Base-by-base conservation (phyloP, 2,797 vertebrate species). In the Coracias cyanogaster region DNA sequence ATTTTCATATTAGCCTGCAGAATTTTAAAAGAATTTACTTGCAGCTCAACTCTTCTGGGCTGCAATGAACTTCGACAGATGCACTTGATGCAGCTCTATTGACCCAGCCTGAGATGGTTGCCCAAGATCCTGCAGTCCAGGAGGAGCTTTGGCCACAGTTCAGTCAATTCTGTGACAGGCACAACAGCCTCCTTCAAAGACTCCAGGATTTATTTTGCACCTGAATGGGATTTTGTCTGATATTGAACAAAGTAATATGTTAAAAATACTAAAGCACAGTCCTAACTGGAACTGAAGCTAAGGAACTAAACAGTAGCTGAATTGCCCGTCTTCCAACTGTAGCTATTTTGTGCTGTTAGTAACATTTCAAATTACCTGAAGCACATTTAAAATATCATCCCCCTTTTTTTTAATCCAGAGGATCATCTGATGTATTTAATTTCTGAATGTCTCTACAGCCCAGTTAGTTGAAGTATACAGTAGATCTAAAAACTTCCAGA, bases 21-120 rank as follows among this genome's bases (percentile, higher is more conserved):
- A 82, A 80, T 62, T 89, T 58, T 77, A 77, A 43, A 41, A n/a
- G 4, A 46, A 43, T 52, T 76, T 79, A 5, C 72, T 82, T 88
- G 2, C 64, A 49, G 3, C 10, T 37, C 79, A 70, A 2, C 10
- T 51, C 3, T 77, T 85, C 35, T 22, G 28, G 10, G 10, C 4
- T 67, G 29, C 76, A 79, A 13, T 37, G 37, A 82, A 31, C 7
- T 3, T 5, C 39, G 33, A 41, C 20, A 37, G 10, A 43, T 46
- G 12, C 2, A 29, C 4, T 49, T 1, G 4, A 0, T 62, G 67
- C 5, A 61, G 14, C 4, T 58, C 12, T 54, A 3, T 21, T 55
- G 31, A 81, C 28, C 9, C 25, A 45, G 4, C 45, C 24, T 13
- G 15, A 93, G 16, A 39, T 14, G 10, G 24, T 82, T 24, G 69